These are phyloP conservation scores for Galagoides demidoff DNA, from an alignment of 2,797 vertebrate genomes.

Conservation along the genomic window DNA sequence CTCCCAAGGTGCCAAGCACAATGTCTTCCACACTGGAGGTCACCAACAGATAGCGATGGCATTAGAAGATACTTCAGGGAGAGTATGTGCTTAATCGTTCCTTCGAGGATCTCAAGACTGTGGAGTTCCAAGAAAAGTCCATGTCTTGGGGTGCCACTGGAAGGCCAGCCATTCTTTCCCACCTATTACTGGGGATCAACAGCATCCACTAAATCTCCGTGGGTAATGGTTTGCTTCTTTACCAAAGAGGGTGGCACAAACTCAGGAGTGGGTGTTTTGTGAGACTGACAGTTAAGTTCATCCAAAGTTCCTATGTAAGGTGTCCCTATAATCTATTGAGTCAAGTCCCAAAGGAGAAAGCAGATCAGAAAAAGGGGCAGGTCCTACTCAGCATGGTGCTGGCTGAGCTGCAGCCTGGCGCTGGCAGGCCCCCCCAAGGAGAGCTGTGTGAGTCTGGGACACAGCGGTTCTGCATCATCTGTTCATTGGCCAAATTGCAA, in stretches of 20 bases:
- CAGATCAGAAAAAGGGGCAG: neutral
- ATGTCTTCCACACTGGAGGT: neutral
- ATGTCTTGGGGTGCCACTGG: neutral
- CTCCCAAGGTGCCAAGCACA: fast-evolving
- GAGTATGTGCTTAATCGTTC: neutral
- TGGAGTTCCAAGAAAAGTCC: neutral
- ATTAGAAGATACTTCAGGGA: neutral
- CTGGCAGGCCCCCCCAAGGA: neutral
- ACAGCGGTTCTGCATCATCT: neutral
- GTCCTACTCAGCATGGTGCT: neutral
- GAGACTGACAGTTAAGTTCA: neutral
- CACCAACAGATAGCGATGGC: neutral
- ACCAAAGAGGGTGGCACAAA: neutral
- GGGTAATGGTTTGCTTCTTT: neutral
- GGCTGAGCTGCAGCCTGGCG: neutral
- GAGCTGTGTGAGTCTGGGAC: neutral
- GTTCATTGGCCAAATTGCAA: constrained; percentile 9
- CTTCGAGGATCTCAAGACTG: neutral
- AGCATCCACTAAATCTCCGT: neutral
- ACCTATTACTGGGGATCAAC: neutral
- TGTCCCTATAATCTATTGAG: neutral
- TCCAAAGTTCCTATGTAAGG: neutral
- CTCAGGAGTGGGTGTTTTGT: neutral
- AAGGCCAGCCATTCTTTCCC: neutral
- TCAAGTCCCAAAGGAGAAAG: neutral